Percentiles rank a stretch among this genome's conserved stretches.
These are phyloP conservation scores for Automeris io DNA, from an alignment of 2,888 invertebrate genomes.

Conservation along the genomic window DNA sequence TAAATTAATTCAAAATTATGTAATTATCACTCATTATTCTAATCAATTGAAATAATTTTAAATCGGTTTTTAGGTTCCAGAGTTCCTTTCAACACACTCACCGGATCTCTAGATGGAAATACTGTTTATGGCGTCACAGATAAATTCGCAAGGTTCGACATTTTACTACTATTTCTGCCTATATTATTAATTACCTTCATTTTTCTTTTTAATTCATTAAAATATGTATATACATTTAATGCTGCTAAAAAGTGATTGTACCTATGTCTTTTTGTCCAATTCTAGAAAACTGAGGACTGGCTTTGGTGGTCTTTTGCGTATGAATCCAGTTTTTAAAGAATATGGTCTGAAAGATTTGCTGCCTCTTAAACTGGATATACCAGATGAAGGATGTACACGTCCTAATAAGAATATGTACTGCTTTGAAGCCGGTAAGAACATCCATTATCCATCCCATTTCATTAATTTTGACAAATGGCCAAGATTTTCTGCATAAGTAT, in stretches of 20 bases:
- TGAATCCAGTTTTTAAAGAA: constrained; percentile 92
- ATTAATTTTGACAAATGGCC: neutral
- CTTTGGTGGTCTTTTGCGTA: constrained; percentile 87
- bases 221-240: too few relatives aligned
- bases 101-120: constrained; percentile 91
- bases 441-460: too few relatives aligned
- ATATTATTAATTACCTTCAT: neutral
- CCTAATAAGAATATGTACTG: constrained; percentile 94
- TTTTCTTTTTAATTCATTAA: neutral
- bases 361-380: constrained; percentile 91
- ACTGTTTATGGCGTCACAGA: constrained; percentile 93
- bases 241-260: too few relatives aligned
- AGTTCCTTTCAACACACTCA: constrained; percentile 90
- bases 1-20: too few relatives aligned
- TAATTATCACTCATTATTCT: too few relatives aligned
- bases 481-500: too few relatives aligned
- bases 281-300: constrained; percentile 87
- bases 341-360: constrained; percentile 92
- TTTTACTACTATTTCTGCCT: neutral
- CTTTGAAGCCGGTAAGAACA: constrained; percentile 88
- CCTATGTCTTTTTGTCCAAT: too few relatives aligned
- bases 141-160: constrained; percentile 82
- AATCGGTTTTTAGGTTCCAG: constrained; percentile 80
- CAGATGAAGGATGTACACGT: constrained; percentile 94
- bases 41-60: too few relatives aligned